Base-by-base conservation (phyloP, 2,888 invertebrate species). In the Athalia rosae region DNA sequence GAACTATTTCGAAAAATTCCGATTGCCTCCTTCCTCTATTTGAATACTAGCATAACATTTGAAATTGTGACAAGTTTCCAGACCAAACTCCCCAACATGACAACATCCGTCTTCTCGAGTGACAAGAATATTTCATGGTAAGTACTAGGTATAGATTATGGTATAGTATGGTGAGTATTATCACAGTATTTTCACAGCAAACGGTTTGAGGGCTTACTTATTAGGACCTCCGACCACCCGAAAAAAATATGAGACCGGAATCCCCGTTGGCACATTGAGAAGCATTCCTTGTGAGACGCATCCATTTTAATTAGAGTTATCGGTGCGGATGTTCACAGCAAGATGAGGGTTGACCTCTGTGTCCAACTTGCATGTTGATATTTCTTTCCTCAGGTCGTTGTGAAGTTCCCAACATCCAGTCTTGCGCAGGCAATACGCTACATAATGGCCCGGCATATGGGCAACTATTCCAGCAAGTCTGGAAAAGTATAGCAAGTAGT, bases 11-110 rank as follows among this genome's bases (percentile, higher is more conserved):
- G n/a, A n/a, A n/a, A n/a, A n/a, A n/a, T n/a, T n/a, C n/a, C n/a
- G n/a, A n/a, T n/a, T n/a, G n/a, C n/a, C n/a, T n/a, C n/a, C n/a
- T n/a, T n/a, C n/a, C n/a, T n/a, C n/a, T n/a, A n/a, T n/a, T n/a
- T n/a, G n/a, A n/a, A n/a, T n/a, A n/a, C n/a, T n/a, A n/a, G n/a
- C n/a, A n/a, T n/a, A n/a, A n/a, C n/a, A n/a, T n/a, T n/a, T n/a
- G n/a, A n/a, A n/a, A n/a, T n/a, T n/a, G n/a, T n/a, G n/a, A n/a
- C 58, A 9, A 67, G 58, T 76, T 13, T 67, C 76, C 9, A 67
- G 76, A 59, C 74, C 61, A 47, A 56, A 56, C 66, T 61, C 11
- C 2, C 41, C 62, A 62, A 43, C 11, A 43, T 41, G 9, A 62
- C 41, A 62, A 11, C 41, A 11, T 41, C 62, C 9, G 11, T 41